phyloP scores from a whole-genome alignment of 2,888 invertebrate species.

The Parnassius apollo region DNA sequence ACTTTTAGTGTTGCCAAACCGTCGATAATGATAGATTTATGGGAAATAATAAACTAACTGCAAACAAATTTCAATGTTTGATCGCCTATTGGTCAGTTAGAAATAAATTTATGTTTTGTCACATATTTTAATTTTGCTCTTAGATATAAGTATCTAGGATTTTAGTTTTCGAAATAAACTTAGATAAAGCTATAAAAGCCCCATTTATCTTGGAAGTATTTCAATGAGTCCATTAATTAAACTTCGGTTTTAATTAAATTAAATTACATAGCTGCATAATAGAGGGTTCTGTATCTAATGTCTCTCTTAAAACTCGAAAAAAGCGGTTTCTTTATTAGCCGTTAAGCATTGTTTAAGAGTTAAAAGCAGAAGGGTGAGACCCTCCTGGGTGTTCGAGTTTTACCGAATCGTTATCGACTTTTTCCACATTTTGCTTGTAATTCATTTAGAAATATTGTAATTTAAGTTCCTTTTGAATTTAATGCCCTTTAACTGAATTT shows the following conservation, averaged over 20 bases:
- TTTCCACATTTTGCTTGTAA: conserved; percentile 59
- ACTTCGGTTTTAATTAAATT: conserved; percentile 51
- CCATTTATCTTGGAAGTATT: conserved; percentile 26
- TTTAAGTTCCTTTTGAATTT: conserved; percentile 41
- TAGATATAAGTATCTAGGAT: no score
- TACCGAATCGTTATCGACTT: conserved; percentile 70
- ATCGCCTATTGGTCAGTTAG: no score
- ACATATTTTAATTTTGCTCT: no score
- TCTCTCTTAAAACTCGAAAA: conserved; percentile 56
- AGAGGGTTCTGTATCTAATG: conserved; percentile 38
- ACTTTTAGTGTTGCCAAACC: no score
- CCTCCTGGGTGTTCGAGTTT: conserved; percentile 59
- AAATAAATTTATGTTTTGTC: no score
- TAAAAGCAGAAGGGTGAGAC: conserved; percentile 58
- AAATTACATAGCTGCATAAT: conserved; percentile 42
- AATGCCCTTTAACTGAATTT: neutral
- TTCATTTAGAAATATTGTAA: conserved; percentile 45
- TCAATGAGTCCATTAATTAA: conserved; percentile 35
- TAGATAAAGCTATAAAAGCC: conserved; percentile 6
- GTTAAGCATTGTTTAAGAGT: conserved; percentile 75
- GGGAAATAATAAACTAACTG: no score
- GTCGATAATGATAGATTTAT: no score
- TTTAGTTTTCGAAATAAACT: neutral
- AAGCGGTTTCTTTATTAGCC: conserved; percentile 72
- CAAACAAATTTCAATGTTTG: no score